Base-by-base conservation (phyloP, 2,113 vertebrate species). In the Epinephelus lanceolatus region DNA sequence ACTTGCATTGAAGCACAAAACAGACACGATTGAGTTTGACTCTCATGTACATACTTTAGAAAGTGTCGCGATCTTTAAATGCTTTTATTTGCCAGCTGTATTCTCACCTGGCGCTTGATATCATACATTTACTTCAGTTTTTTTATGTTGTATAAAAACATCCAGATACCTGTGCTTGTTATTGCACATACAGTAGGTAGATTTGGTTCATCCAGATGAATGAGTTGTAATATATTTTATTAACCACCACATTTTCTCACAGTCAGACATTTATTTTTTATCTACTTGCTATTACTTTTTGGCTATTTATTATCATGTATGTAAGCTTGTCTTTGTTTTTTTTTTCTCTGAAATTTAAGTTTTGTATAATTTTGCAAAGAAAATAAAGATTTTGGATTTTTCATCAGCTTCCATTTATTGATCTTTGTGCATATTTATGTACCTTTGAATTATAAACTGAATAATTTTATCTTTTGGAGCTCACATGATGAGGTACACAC, bases 201-300 rank as follows among this genome's bases (percentile, higher is more conserved):
- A 71, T 76, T 84, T 77, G 79, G 74, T 85, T 83, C 52, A 23
- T 81, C 84, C 70, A 84, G 75, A 90, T 78, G 18, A 86, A 81
- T 71, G 60, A 89, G 92, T 92, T 95, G 92, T 95, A 93, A 92
- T 86, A 92, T 95, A 92, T 95, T 95, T 78, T 65, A 81, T 73
- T 53, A 59, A 75, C 49, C 52, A 60, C 18, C 6, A 69, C 60
- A 75, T 65, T 80, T 80, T 66, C 11, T 78, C 30, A 33, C 27
- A 72, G 68, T 51, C 42, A 63, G 5, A 73, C 8, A 55, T 80
- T 73, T 65, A 25, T 30, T 61, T 69, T 88, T 61, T 60, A 79
- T 71, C 19, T 72, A 33, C 69, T 77, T 85, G 19, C 61, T 65
- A 27, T 45, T 71, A 23, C 52, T 71, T 80, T 78, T 71, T 66